Evolutionary conservation across 2,797 vertebrate species (phyloP).

Genomic region (Thripadectes ignobilis): DNA sequence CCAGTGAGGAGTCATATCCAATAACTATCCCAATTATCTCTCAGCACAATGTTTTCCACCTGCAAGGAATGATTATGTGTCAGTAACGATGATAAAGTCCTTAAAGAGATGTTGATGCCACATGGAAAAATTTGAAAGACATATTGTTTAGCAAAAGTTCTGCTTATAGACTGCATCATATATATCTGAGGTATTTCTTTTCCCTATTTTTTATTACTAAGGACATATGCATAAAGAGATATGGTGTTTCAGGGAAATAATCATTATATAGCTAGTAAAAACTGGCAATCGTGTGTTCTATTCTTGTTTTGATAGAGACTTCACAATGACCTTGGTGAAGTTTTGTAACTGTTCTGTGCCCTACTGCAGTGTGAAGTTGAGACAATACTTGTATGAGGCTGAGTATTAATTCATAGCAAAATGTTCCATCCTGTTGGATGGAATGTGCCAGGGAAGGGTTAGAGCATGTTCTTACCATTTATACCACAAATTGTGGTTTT

Average conservation of each 20-base stretch:
- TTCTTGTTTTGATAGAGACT: constrained; percentile 26
- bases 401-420: background rate
- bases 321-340: constrained; percentile 39
- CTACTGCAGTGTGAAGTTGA: background rate
- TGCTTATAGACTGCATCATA: constrained; percentile 32
- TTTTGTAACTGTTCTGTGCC: constrained; percentile 13
- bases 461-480: background rate
- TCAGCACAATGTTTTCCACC: constrained; percentile 71
- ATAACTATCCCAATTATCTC: constrained; percentile 75
- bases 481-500: background rate
- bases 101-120: constrained; percentile 67
- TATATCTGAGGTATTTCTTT: constrained; percentile 48
- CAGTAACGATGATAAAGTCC: constrained; percentile 68
- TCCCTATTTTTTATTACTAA: constrained; percentile 64
- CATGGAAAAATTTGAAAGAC: constrained; percentile 52
- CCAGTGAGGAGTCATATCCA: constrained; percentile 69
- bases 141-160: constrained; percentile 47
- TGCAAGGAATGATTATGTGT: constrained; percentile 70
- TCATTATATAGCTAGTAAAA: constrained; percentile 42
- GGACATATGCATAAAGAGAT: constrained; percentile 40
- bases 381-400: background rate
- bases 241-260: constrained; percentile 23
- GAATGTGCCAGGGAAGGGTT: background rate
- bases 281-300: background rate
- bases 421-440: background rate